phyloP scores from a whole-genome alignment of 2,888 invertebrate species.

The Ormia ochracea region DNA sequence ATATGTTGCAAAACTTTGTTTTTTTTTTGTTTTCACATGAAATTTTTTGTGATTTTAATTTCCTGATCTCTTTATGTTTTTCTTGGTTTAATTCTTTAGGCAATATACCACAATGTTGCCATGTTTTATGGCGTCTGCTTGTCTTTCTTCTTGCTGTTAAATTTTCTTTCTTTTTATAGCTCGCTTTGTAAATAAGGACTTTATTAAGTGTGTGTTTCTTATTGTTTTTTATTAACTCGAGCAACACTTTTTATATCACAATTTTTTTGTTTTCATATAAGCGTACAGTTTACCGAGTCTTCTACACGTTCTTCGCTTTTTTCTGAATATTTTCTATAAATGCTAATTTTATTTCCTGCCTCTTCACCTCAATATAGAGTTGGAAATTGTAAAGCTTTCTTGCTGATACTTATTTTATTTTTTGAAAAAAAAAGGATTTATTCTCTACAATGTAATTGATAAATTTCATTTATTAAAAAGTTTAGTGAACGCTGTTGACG shows the following conservation, averaged over 20 bases:
- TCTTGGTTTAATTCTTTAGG: not conserved
- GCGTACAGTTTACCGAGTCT: not conserved
- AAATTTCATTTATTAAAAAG: too few species aligned
- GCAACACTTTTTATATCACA: slow-evolving; percentile 20
- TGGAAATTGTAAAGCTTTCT: too few species aligned
- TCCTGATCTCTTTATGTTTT: not conserved
- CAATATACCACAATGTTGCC: slow-evolving; percentile 22
- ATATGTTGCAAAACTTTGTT: not conserved
- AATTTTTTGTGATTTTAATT: not conserved
- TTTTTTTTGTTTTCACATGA: not conserved
- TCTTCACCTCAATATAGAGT: too few species aligned
- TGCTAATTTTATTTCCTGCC: slow-evolving; percentile 34
- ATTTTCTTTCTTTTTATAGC: slow-evolving; percentile 8
- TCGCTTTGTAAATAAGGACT: not conserved
- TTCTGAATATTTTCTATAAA: slow-evolving; percentile 25
- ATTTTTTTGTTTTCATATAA: slow-evolving; percentile 12
- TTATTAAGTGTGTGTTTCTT: slow-evolving; percentile 2
- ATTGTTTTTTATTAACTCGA: slow-evolving; percentile 29
- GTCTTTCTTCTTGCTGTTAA: slow-evolving; percentile 11
- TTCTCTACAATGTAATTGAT: too few species aligned
- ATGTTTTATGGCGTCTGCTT: slow-evolving; percentile 30
- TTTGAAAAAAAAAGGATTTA: too few species aligned
- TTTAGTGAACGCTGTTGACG: too few species aligned
- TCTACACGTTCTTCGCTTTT: slow-evolving; percentile 1
- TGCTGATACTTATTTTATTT: too few species aligned